Evolutionary conservation across 1,140 invertebrate species (phyloP), one percentile per base, ranked within the genome.

Genomic region (Bombus confusus): DNA sequence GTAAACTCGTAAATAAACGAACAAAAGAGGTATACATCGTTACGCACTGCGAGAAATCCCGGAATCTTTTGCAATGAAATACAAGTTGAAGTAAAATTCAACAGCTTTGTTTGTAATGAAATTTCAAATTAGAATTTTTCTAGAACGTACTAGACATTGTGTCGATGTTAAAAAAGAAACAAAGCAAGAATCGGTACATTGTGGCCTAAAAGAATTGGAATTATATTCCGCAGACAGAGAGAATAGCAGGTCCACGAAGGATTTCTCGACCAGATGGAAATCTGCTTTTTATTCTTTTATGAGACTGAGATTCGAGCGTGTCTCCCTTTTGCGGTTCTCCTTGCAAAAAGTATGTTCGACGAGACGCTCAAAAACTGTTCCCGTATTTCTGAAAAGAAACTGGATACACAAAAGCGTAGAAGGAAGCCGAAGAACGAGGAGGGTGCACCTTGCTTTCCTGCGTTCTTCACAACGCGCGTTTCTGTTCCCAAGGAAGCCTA

Each of bases 351-450:
- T 37, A 59, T 52, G 28, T 66, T 52, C 0, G 59, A 43, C 64
- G 73, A 71, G 64, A 34, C 76, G 73, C 88, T 93, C 62, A 37
- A 78, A 78, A 80, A 80, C 47, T 73, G 68, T 93, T 93, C 90
- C 91, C 93, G 92, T 92, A 93, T 93, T 93, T 86, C 85, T 94
- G 92, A 94, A 94, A 93, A 93, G 91, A 92, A 93, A 92, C 92
- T 87, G 88, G 92, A 92, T 90, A 90, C 90, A 87, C 68, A 85
- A 85, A 72, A 85, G 76, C 39, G 9, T 71, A 31, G 87, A 52
- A 68, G 22, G 59, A 37, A n/a, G 43, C 18, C 25, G 82, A 81
- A 86, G 73, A 83, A 76, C 86, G 62, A 83, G 78, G 28, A n/a
- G 52, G 43, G 52, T 91, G 91, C 93, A 93, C 93, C 92, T 93